Evolutionary conservation across 2,888 invertebrate species (phyloP).

Genomic region (Meandrusa payeni): DNA sequence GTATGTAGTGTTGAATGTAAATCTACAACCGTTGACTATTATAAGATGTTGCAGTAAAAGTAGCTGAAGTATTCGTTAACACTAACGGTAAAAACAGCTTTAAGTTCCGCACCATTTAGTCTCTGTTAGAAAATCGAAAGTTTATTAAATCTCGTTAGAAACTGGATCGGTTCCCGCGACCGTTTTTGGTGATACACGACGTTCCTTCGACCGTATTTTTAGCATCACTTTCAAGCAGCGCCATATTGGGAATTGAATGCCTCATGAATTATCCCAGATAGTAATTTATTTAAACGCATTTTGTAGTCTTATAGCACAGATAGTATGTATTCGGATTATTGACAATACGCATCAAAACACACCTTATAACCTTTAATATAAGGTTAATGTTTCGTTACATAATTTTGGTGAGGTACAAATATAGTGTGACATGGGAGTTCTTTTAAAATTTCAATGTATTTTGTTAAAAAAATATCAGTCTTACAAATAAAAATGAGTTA

Average conservation of each 20-base stretch:
- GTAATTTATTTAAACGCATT: slow-evolving; percentile 38
- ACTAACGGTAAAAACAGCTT: background rate
- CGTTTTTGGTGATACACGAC: slow-evolving; percentile 49
- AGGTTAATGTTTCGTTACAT: background rate
- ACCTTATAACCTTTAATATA: background rate
- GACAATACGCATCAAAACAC: background rate
- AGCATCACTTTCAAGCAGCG: slow-evolving; percentile 65
- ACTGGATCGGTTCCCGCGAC: slow-evolving; percentile 57
- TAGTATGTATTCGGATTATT: slow-evolving; percentile 3
- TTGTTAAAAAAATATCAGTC: background rate
- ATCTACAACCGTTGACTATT: no score
- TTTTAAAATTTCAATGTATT: background rate
- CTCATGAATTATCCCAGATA: slow-evolving; percentile 72
- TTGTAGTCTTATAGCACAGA: slow-evolving; percentile 19
- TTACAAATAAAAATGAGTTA: no score
- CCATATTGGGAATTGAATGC: slow-evolving; percentile 72
- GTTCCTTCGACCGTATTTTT: slow-evolving; percentile 48
- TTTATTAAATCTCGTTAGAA: slow-evolving; percentile 44
- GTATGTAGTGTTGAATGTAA: no score
- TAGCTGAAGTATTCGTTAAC: background rate
- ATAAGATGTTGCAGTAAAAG: no score
- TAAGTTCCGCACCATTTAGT: background rate
- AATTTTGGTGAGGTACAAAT: background rate
- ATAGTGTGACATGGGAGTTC: background rate
- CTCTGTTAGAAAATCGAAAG: slow-evolving; percentile 13